Base-by-base conservation (phyloP, 1,140 invertebrate species). In the Tetranychus urticae region DNA sequence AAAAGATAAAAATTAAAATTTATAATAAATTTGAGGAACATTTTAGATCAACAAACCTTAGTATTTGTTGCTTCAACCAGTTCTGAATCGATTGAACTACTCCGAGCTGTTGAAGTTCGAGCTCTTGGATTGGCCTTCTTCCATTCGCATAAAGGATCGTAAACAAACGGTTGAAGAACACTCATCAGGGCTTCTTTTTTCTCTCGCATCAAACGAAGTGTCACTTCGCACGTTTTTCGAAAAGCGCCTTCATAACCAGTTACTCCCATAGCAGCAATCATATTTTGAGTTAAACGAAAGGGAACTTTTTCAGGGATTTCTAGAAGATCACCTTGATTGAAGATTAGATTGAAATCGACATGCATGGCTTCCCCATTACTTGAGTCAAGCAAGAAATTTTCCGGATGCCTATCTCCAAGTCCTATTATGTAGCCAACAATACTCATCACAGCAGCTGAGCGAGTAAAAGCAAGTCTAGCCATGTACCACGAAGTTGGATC, bases 361-460 rank as follows among this genome's bases (percentile, higher is more conserved):
- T 99, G 96, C 2, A 98, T 84, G 3, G 83, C 81, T 69, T 97
- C 88, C 0, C 93, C 94, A 67, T 80, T 85, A 23, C 79, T 85
- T 0, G 85, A 82, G 74, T 97, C 91, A 65, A 97, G 79, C 1
- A 94, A 75, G 65, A 98, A 92, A 72, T 99, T 99, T 76, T 98
- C 94, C 2, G 88, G 86, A 72, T 98, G 96, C 34, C 96, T 79
- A 75, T 99, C 96, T 6, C 96, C 96, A 2, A 99, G 77, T 7
- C 94, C 93, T 33, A 98, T 75, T 62, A 98, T 86, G 68, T 96
- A 98, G 46, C 96, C 94, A 55, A 97, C 88, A 78, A 98, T 94
- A 1, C 88, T 93, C 84, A 98, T 98, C 0, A 97, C 92, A 52
- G 93, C 93, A 13, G 84, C 80, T 7, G 92, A 94, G 63, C 86